These are phyloP conservation scores for Caenorhabditis macrosperma DNA, from an alignment of 2,888 invertebrate genomes.

Conservation along the genomic window DNA sequence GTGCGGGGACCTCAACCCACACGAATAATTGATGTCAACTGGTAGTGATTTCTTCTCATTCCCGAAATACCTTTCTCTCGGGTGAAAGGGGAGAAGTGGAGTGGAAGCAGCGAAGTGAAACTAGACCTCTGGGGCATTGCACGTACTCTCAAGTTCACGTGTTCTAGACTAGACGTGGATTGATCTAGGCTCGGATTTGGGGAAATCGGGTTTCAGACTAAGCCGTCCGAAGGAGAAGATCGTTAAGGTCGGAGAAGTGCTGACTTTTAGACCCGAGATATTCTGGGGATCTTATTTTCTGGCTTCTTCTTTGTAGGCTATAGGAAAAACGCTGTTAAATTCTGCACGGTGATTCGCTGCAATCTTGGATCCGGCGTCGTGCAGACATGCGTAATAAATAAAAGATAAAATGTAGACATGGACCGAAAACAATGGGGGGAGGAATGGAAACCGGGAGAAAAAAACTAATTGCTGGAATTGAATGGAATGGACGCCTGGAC, in stretches of 20 bases:
- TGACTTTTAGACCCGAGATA: too few relatives aligned
- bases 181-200: too few relatives aligned
- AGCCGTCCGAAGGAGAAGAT: too few relatives aligned
- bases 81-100: background rate
- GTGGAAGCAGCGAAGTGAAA: background rate
- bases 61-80: background rate
- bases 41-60: background rate
- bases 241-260: too few relatives aligned
- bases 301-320: too few relatives aligned
- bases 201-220: too few relatives aligned
- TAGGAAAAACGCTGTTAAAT: too few relatives aligned
- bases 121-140: background rate
- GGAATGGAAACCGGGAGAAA: background rate
- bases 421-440: background rate
- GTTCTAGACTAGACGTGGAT: background rate
- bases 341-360: background rate
- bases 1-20: background rate
- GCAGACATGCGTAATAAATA: slow-evolving; percentile 6
- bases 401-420: slow-evolving; percentile 18
- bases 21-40: slow-evolving; percentile 17
- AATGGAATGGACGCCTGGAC: too few relatives aligned
- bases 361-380: background rate
- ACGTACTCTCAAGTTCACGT: background rate
- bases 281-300: too few relatives aligned
- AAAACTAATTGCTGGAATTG: slow-evolving; percentile 13